Evolutionary conservation across 1,140 invertebrate species (phyloP).

Genomic region (Alviniconcha marisindica): DNA sequence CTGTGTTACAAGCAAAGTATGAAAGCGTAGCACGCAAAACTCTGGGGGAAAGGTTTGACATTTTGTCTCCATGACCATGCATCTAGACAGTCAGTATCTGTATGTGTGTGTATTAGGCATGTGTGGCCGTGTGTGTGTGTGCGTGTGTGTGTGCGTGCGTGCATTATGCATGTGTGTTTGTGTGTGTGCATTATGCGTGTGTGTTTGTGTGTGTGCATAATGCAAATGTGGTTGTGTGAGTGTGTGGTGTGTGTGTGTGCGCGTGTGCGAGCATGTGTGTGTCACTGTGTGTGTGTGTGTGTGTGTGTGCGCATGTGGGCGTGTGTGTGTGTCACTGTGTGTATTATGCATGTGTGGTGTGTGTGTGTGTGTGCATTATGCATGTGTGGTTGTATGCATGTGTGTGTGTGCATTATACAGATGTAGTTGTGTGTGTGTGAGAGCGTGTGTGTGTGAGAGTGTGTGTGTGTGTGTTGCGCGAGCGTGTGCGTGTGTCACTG

Average conservation of each 20-base stretch:
- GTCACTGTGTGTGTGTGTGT: not conserved
- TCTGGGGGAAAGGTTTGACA: too few species aligned
- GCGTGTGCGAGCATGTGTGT: not conserved
- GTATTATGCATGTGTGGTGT: not conserved
- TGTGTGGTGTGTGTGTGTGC: slow-evolving; percentile 2
- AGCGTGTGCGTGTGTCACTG: not conserved
- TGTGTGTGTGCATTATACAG: not conserved
- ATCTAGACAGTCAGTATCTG: not conserved
- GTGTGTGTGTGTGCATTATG: too few species aligned
- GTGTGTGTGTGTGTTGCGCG: not conserved
- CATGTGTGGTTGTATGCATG: not conserved
- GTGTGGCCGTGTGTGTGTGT: not conserved
- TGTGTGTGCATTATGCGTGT: not conserved
- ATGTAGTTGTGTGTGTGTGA: not conserved
- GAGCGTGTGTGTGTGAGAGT: not conserved
- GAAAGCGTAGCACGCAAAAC: too few species aligned
- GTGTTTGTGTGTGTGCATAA: slow-evolving; percentile 11
- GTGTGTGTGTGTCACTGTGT: not conserved
- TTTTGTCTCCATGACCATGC: too few species aligned
- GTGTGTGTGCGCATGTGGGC: not conserved
- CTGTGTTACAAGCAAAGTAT: too few species aligned
- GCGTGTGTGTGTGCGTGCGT: not conserved
- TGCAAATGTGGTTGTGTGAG: not conserved
- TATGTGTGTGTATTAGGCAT: not conserved
- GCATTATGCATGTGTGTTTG: not conserved